These are phyloP conservation scores for Microplitis demolitor DNA, from an alignment of 1,140 invertebrate genomes.

Conservation along the genomic window DNA sequence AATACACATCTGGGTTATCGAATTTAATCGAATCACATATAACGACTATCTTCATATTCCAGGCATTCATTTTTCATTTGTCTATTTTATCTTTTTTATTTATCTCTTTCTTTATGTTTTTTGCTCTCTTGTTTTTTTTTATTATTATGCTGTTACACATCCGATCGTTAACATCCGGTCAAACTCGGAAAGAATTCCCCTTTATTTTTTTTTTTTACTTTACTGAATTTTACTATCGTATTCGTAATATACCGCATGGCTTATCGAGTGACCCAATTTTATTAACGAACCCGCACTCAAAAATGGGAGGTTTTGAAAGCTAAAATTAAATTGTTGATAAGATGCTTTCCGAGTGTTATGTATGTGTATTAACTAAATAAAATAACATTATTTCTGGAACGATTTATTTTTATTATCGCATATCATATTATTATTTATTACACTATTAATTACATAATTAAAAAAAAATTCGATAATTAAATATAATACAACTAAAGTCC, in stretches of 20 bases:
- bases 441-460: too few relatives aligned
- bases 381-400: not conserved
- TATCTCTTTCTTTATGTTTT: not conserved
- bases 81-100: constrained; percentile 1
- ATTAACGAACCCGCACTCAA: not conserved
- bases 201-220: not conserved
- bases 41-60: not conserved
- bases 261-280: not conserved
- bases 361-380: not conserved
- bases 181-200: too few relatives aligned
- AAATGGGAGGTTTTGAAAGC: not conserved
- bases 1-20: not conserved
- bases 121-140: not conserved
- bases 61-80: constrained; percentile 13
- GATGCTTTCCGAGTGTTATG: not conserved
- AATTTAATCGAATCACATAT: not conserved
- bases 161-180: too few relatives aligned
- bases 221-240: not conserved
- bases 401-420: too few relatives aligned
- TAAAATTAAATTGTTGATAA: not conserved
- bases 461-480: too few relatives aligned
- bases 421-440: too few relatives aligned
- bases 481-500: too few relatives aligned
- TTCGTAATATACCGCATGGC: not conserved
- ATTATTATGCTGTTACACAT: not conserved